Evolutionary conservation across 2,113 vertebrate genomes (phyloP), one percentile per base, ranked within the genome.

Genomic region (Pongo pygmaeus): DNA sequence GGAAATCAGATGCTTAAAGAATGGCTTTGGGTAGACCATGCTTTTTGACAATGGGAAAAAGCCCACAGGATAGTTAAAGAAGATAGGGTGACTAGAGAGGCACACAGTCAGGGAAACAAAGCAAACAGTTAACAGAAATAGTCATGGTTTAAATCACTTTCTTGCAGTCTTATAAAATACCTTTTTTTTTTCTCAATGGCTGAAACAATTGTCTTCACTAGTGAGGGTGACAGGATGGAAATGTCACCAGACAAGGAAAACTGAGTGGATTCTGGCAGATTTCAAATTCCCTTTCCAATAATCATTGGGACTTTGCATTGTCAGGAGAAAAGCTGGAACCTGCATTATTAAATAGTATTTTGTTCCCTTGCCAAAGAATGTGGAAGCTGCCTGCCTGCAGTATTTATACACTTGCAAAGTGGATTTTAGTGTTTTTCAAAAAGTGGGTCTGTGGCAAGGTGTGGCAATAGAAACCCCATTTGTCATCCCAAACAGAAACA

Each of bases 201-300:
- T 96, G 52, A 81, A 97, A 96, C 81, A 94, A 95, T 64, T 97
- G 92, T 81, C 84, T 86, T 97, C 50, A 93, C 93, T 96, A 96
- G 80, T 67, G 67, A 61, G 38, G 89, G n/a, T 14, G 8, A 92
- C 89, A 50, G 48, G 83, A 78, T 27, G 78, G 89, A 97, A 77
- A 38, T 40, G 4, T 75, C 64, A 94, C 35, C 40, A 64, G 20
- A 77, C 1, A 2, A 96, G 1, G 8, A 96, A 67, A 96, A 96
- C 4, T 70, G 13, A 72, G 74, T 75, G 92, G 86, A 83, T 86
- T 97, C 90, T 27, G 67, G 48, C 91, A 93, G 38, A 70, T 43
- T 89, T 97, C 16, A 97, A 75, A 50, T 2, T 78, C 87, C 55
- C 93, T 98, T 94, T 95, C 96, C 89, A 93, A 43, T 89, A 69